Conservation (phyloP, 2,113 vertebrate genomes). For the Zosterops japonicus region DNA sequence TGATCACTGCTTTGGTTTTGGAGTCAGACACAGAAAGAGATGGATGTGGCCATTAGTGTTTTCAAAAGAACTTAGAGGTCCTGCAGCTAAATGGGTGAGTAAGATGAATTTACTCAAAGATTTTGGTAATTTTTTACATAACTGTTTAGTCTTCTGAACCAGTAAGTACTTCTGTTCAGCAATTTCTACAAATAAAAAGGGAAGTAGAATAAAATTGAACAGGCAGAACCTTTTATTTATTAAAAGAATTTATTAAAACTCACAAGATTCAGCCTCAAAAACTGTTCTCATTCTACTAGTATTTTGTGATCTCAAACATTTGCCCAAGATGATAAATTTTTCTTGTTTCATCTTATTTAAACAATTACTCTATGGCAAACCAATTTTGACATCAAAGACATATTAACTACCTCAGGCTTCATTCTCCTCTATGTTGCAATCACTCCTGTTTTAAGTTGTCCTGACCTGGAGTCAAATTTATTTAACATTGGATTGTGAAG, state of each 20-base stretch:
- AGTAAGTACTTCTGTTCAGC: background rate
- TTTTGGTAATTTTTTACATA: background rate
- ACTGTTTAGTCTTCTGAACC: background rate
- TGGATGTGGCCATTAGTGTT: background rate
- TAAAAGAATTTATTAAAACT: background rate
- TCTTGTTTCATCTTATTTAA: background rate
- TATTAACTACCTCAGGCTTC: background rate
- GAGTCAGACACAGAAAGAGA: background rate
- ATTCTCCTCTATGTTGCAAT: background rate
- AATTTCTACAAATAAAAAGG: background rate
- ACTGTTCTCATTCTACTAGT: background rate
- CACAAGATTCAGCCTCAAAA: background rate
- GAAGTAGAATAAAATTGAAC: background rate
- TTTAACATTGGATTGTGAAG: background rate
- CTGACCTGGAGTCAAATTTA: background rate
- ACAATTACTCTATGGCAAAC: background rate
- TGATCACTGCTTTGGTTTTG: background rate
- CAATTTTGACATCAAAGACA: conserved; percentile 35
- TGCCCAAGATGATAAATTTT: background rate
- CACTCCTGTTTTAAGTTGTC: background rate
- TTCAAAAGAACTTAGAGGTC: background rate
- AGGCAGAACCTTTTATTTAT: background rate
- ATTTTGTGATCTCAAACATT: background rate
- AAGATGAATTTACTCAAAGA: background rate
- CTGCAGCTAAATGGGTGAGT: background rate